Conservation (phyloP, 2,888 invertebrate genomes). For the Noctuana brunneofusca region DNA sequence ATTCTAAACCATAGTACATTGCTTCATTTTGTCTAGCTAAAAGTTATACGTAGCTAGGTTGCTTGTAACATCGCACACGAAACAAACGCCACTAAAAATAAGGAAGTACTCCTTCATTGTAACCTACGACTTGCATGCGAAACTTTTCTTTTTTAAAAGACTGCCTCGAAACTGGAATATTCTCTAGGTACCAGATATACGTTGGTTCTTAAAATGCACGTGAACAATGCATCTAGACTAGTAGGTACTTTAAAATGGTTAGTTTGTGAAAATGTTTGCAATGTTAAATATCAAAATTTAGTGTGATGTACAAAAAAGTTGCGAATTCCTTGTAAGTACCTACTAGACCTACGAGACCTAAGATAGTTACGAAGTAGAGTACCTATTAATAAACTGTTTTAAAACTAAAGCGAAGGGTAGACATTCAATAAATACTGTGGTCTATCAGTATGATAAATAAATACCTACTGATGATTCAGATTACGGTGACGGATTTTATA, state of each 20-base stretch:
- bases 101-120: slow-evolving; percentile 31
- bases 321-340: too few species aligned
- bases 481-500: too few species aligned
- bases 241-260: background rate
- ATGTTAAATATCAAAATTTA: background rate
- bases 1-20: slow-evolving; percentile 5
- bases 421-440: too few species aligned
- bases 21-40: slow-evolving; percentile 5
- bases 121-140: slow-evolving; percentile 28
- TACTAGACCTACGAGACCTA: too few species aligned
- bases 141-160: slow-evolving; percentile 32
- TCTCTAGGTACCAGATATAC: slow-evolving; percentile 11
- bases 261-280: background rate
- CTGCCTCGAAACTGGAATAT: slow-evolving; percentile 26
- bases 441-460: too few species aligned
- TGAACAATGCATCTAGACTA: slow-evolving; percentile 23
- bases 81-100: slow-evolving; percentile 29
- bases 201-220: slow-evolving; percentile 24
- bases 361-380: too few species aligned
- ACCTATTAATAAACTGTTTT: too few species aligned
- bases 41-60: slow-evolving; percentile 10
- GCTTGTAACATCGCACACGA: slow-evolving; percentile 11
- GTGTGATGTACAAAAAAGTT: too few species aligned
- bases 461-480: too few species aligned
- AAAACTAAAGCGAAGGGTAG: too few species aligned